Evolutionary conservation across 1,140 invertebrate species (phyloP).

Genomic region (Pygmarrhopalites habei): DNA sequence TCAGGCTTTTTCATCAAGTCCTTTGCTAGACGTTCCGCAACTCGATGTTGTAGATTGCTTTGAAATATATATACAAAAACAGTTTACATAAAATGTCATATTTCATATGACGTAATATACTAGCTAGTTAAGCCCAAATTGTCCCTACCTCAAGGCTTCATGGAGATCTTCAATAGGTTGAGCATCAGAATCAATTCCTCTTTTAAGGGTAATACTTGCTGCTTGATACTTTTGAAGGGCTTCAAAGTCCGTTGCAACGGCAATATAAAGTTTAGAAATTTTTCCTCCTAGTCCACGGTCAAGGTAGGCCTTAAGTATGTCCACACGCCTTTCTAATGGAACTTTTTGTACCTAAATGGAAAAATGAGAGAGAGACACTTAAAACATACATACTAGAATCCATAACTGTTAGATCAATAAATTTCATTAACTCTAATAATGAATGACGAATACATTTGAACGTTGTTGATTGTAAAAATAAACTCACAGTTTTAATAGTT

Average conservation of each 20-base stretch:
- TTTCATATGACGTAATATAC: too few species aligned
- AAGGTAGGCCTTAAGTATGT: neutral
- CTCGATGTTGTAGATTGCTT: constrained; percentile 17
- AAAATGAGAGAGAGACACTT: neutral
- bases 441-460: too few species aligned
- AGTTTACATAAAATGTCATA: neutral
- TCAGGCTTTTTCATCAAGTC: neutral
- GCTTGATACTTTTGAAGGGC: neutral
- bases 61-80: constrained; percentile 3
- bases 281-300: constrained; percentile 3
- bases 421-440: too few species aligned
- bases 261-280: constrained; percentile 21
- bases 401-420: too few species aligned
- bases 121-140: too few species aligned
- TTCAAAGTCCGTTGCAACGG: constrained; percentile 18
- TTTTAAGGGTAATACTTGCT: constrained; percentile 16
- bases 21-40: constrained; percentile 3
- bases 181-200: constrained; percentile 16
- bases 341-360: neutral
- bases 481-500: constrained; percentile 17
- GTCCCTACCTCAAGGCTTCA: constrained; percentile 25
- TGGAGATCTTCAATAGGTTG: constrained; percentile 15
- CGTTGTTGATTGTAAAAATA: too few species aligned
- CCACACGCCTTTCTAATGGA: neutral
- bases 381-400: too few species aligned